These are phyloP conservation scores for Tragulus kanchil DNA, from an alignment of 2,113 vertebrate genomes.

Conservation along the genomic window DNA sequence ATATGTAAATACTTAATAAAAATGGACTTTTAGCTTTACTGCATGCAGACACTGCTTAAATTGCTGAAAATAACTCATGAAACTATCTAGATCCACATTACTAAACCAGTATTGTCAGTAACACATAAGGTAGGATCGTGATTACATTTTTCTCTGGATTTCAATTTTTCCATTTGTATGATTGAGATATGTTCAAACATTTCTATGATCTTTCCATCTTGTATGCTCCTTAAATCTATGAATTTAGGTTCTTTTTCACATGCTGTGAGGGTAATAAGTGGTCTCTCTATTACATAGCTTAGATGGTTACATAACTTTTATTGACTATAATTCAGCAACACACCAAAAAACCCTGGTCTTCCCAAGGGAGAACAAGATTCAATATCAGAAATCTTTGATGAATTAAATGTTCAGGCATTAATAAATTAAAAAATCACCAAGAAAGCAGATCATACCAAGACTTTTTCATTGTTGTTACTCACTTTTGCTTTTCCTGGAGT, in stretches of 20 bases:
- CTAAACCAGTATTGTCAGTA: neutral
- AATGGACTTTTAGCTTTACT: constrained; percentile 50
- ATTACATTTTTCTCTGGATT: constrained; percentile 5
- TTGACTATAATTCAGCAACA: neutral
- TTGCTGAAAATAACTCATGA: neutral
- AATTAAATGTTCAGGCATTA: constrained; percentile 45
- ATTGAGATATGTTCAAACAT: constrained; percentile 30
- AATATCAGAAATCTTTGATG: constrained; percentile 33
- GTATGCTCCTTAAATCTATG: constrained; percentile 20
- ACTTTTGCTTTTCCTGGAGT: constrained; percentile 35
- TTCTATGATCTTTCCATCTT: neutral
- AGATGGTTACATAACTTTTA: neutral
- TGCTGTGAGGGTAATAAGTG: neutral
- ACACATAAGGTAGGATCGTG: neutral
- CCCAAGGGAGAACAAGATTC: neutral
- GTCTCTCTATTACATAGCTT: neutral
- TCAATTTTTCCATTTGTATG: neutral
- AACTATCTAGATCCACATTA: constrained; percentile 1
- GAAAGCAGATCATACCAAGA: neutral
- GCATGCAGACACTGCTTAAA: neutral
- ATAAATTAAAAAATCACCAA: neutral
- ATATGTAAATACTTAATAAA: constrained; percentile 46
- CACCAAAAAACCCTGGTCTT: constrained; percentile 8
- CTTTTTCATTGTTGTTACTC: constrained; percentile 38
- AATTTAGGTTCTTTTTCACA: constrained; percentile 24